Conservation (phyloP, 2,113 vertebrate species). For the Puffinus mauretanicus region DNA sequence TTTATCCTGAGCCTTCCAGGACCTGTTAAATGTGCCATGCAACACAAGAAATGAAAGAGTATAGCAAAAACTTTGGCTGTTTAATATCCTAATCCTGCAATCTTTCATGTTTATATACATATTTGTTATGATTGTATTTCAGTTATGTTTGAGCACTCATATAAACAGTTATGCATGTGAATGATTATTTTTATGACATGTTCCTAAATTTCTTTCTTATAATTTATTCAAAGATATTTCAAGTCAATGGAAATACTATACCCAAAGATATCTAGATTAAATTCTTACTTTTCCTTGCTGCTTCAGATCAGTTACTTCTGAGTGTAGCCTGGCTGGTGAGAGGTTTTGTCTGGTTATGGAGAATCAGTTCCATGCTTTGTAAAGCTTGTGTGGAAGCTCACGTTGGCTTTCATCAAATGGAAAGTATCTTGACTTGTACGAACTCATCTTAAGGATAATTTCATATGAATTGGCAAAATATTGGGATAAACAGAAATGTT, state of each 20-base stretch:
- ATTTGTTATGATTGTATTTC: neutral
- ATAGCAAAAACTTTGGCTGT: neutral
- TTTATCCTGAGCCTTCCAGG: neutral
- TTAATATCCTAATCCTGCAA: neutral
- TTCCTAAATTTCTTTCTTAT: neutral
- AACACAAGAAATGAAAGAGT: neutral
- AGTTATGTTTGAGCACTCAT: neutral
- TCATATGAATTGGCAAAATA: neutral
- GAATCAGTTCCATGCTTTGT: neutral
- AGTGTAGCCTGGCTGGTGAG: neutral
- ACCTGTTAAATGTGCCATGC: neutral
- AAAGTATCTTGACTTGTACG: neutral
- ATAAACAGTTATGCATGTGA: neutral
- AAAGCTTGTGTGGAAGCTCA: neutral
- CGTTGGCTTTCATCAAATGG: fast-evolving
- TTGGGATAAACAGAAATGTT: neutral
- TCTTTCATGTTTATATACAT: neutral
- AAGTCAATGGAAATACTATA: neutral
- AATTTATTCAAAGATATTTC: neutral
- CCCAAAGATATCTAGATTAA: neutral
- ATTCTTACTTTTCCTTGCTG: neutral
- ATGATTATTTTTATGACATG: neutral
- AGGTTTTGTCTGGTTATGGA: neutral
- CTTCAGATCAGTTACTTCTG: neutral
- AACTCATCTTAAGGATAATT: neutral